phyloP scores from a whole-genome alignment of 2,888 invertebrate genomes.

The Macrostomum cliftonense region DNA sequence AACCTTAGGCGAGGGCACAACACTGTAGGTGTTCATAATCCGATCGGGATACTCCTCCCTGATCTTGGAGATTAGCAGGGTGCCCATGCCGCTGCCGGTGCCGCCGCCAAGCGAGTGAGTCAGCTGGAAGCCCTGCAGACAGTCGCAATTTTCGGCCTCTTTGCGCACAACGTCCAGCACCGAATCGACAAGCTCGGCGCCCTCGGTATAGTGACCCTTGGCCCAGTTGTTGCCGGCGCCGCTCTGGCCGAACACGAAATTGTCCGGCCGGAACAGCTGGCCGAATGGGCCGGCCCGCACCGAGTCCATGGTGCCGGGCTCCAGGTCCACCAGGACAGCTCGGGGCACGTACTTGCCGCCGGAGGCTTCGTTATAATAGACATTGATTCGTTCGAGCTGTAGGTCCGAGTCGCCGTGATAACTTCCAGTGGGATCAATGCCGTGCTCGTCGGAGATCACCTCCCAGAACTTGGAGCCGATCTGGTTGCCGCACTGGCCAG shows the following conservation, averaged over 20 bases:
- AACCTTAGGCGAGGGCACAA: conserved; percentile 60
- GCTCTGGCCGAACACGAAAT: conserved; percentile 59
- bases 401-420: conserved; percentile 18
- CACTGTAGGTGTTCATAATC: conserved; percentile 79
- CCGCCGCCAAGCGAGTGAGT: conserved; percentile 48
- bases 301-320: conserved; percentile 86
- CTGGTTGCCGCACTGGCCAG: conserved; percentile 86
- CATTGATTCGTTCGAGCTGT: conserved; percentile 4
- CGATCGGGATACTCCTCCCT: conserved; percentile 27
- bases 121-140: conserved; percentile 50
- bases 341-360: conserved; percentile 43
- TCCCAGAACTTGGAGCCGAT: conserved; percentile 61
- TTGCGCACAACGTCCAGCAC: conserved; percentile 49
- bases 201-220: conserved; percentile 82
- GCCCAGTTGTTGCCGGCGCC: conserved; percentile 69
- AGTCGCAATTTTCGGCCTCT: conserved; percentile 65
- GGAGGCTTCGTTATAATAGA: not conserved
- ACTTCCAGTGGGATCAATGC: conserved; percentile 23
- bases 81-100: conserved; percentile 21
- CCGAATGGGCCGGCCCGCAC: conserved; percentile 75
- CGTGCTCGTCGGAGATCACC: conserved; percentile 33
- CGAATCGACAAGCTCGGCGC: conserved; percentile 47
- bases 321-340: conserved; percentile 72
- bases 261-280: conserved; percentile 73
- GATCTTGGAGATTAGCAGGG: conserved; percentile 21